Evolutionary conservation across 2,113 vertebrate species (phyloP), one percentile per base, ranked within the genome.

Genomic region (Rhabdomys dilectus): DNA sequence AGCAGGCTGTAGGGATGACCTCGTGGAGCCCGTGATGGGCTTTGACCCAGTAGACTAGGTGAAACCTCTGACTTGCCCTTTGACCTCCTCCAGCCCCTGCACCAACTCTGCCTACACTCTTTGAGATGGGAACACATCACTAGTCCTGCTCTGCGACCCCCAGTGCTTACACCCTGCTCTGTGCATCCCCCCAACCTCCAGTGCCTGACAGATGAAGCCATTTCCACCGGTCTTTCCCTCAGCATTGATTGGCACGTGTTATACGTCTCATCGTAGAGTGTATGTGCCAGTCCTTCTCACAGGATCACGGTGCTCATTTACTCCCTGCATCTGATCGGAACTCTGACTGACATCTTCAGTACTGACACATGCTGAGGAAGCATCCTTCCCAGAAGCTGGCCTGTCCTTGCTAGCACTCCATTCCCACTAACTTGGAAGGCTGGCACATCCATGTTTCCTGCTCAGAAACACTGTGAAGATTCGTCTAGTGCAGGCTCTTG

Each of bases 271-370:
- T 39, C 80, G 62, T 0, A 48, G 60, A 78, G 73, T 12, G 2
- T 17, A 1, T 1, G 53, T 17, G 53, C 53, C 58, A 7, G 3
- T 36, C 29, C 3, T 51, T 66, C 76, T 93, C 34, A 4, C 34
- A 29, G 29, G 78, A 56, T 72, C 34, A n/a, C 36, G 48, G 89
- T 1, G 21, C 70, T 1, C 4, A 68, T 81, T 19, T 5, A 34
- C 16, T 45, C 21, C 75, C 89, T 5, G 1, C 13, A 4, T 21
- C 11, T 2, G 2, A 7, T 1, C 1, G 36, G 39, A 73, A 13
- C 42, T 36, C 90, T 84, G 64, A 29, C 81, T 11, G 26, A 42
- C 13, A 17, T 29, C 31, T 51, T 73, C 80, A 6, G 80, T 21
- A 2, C 21, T 3, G 39, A 13, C 22, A 19, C 6, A 2, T 19